phyloP scores from a whole-genome alignment of 2,113 vertebrate species.

The Brienomyrus longianalis region DNA sequence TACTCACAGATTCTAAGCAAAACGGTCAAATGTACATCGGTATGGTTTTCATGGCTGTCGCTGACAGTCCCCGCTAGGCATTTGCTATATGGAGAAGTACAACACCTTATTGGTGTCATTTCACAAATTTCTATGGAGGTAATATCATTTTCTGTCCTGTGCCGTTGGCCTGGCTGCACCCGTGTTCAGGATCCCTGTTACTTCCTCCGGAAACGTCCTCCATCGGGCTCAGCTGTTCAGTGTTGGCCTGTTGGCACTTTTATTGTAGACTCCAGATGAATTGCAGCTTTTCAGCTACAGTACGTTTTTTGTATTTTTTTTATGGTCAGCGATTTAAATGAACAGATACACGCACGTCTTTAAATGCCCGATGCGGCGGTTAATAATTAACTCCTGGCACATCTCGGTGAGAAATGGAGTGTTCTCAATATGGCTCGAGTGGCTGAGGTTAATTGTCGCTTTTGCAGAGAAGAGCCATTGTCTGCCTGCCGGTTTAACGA shows the following conservation, averaged over 20 bases:
- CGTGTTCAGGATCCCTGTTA: background rate
- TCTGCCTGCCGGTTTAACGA: conserved; percentile 20
- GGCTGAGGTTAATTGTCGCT: conserved; percentile 16
- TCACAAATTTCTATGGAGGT: background rate
- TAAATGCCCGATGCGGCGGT: background rate
- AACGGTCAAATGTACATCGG: background rate
- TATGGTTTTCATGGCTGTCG: background rate
- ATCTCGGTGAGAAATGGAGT: conserved; percentile 9
- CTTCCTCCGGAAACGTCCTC: background rate
- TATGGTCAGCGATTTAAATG: background rate
- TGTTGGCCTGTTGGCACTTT: background rate
- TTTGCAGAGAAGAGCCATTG: conserved; percentile 4
- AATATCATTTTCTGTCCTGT: background rate
- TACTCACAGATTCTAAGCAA: background rate
- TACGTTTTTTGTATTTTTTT: background rate
- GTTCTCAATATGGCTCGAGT: background rate
- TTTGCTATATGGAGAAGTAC: background rate
- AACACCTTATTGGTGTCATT: background rate
- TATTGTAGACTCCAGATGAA: background rate
- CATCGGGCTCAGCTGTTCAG: background rate
- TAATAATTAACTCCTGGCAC: conserved; percentile 18
- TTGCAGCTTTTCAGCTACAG: background rate
- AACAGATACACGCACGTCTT: background rate
- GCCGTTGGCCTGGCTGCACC: background rate
- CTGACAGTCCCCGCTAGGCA: no score